Conservation (phyloP, 2,888 invertebrate species). For the Neria commutata region DNA sequence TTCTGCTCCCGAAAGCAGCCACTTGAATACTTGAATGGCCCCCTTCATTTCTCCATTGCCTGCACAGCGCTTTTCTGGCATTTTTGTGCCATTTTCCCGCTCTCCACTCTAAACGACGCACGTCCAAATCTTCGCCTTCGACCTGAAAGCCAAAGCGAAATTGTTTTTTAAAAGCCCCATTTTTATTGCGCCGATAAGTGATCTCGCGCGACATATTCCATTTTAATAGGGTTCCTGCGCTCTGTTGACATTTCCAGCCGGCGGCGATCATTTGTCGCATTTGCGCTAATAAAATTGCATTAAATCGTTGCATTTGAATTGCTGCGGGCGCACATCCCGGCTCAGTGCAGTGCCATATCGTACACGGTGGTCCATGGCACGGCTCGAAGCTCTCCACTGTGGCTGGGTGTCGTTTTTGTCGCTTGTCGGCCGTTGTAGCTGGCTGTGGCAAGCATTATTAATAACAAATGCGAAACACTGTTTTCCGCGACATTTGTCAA, state of each 20-base stretch:
- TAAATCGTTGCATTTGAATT: constrained; percentile 59
- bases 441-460: constrained; percentile 7
- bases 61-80: not conserved
- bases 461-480: not conserved
- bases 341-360: no score
- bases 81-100: no score
- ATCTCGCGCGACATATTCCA: constrained; percentile 55
- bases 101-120: no score
- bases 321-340: constrained; percentile 44
- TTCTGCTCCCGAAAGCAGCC: constrained; percentile 22
- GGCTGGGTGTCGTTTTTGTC: not conserved
- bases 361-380: not conserved
- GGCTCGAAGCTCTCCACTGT: not conserved
- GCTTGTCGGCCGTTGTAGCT: not conserved
- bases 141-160: constrained; percentile 46
- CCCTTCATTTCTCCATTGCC: not conserved
- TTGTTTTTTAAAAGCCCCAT: constrained; percentile 57
- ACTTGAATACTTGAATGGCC: constrained; percentile 27
- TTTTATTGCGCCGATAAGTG: constrained; percentile 54
- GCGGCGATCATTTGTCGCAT: constrained; percentile 46
- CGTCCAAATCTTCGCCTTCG: constrained; percentile 8
- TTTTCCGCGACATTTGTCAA: not conserved
- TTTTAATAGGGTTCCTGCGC: constrained; percentile 49
- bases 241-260: constrained; percentile 11
- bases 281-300: constrained; percentile 58